phyloP scores from a whole-genome alignment of 2,888 invertebrate species.

The Andrena bucephala region DNA sequence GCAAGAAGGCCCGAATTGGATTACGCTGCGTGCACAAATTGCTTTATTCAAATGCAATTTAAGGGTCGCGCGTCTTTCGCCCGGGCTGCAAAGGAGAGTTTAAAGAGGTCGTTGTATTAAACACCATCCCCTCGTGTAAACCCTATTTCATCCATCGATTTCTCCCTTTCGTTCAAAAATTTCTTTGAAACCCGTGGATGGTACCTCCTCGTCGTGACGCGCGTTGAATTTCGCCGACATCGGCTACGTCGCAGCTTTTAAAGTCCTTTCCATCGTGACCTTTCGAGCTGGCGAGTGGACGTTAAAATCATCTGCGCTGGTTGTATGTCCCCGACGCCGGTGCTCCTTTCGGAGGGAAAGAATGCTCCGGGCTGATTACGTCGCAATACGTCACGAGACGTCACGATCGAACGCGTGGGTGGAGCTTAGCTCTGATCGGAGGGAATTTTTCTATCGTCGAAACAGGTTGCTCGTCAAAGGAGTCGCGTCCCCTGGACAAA shows the following conservation, averaged over 20 bases:
- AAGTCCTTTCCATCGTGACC: neutral
- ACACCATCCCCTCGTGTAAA: neutral
- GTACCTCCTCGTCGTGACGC: neutral
- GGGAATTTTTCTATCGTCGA: neutral
- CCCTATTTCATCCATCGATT: neutral
- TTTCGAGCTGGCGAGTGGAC: constrained; percentile 18
- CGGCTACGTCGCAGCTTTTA: constrained; percentile 8
- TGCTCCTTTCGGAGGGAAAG: neutral
- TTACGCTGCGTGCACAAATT: constrained; percentile 82
- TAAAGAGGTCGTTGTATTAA: constrained; percentile 47
- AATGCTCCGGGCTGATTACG: constrained; percentile 16
- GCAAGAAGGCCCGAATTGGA: constrained; percentile 79
- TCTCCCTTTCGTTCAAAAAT: neutral
- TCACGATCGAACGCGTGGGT: constrained; percentile 7
- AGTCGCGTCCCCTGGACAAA: neutral
- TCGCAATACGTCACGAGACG: constrained; percentile 4
- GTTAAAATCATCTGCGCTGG: neutral
- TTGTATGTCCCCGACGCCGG: neutral
- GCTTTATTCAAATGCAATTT: constrained; percentile 84
- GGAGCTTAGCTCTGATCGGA: constrained; percentile 5
- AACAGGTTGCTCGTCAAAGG: neutral
- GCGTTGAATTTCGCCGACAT: neutral
- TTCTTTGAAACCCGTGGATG: neutral
- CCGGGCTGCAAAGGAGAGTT: constrained; percentile 64
- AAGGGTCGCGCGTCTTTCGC: constrained; percentile 66